Percentiles rank a stretch among this genome's conserved stretches.
Conservation (phyloP, 2,113 vertebrate species). For the Emydura subglobosa region DNA sequence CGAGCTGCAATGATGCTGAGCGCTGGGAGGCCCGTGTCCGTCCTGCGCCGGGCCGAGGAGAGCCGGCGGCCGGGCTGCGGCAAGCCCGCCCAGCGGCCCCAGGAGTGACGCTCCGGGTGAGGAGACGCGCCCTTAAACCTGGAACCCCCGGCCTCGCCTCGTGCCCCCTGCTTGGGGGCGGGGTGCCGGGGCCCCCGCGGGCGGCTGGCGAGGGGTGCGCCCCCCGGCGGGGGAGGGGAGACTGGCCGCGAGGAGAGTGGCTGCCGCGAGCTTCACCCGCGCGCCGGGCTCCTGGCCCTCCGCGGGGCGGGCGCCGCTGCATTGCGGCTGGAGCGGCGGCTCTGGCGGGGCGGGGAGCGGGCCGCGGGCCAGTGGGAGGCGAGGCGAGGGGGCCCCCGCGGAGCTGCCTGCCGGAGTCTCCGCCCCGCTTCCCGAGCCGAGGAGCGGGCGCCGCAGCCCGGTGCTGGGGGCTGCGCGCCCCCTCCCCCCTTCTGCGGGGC, state of each 20-base stretch:
- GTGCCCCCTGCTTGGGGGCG: not conserved
- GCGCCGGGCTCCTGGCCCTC: not conserved
- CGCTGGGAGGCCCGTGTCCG: too few species aligned
- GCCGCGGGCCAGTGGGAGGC: not conserved
- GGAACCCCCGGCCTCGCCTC: too few species aligned
- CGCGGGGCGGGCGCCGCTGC: constrained; percentile 4
- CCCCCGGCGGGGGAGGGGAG: not conserved
- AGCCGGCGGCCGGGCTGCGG: not conserved
- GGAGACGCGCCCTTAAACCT: too few species aligned
- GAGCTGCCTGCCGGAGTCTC: not conserved
- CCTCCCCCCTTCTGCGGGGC: not conserved
- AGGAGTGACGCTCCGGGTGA: too few species aligned
- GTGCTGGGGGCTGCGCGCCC: not conserved
- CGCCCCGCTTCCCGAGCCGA: not conserved
- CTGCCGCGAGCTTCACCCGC: not conserved
- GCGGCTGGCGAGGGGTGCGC: not conserved
- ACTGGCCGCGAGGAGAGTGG: not conserved
- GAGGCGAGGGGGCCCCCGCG: too few species aligned
- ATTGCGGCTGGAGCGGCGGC: not conserved
- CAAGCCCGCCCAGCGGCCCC: too few species aligned
- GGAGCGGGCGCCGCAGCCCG: not conserved
- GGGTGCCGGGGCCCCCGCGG: too few species aligned
- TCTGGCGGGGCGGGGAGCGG: not conserved
- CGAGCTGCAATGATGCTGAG: too few species aligned
- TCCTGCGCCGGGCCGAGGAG: not conserved